Evolutionary conservation across 2,797 vertebrate genomes (phyloP), one percentile per base, ranked within the genome.

Genomic region (Moxostoma hubbsi): DNA sequence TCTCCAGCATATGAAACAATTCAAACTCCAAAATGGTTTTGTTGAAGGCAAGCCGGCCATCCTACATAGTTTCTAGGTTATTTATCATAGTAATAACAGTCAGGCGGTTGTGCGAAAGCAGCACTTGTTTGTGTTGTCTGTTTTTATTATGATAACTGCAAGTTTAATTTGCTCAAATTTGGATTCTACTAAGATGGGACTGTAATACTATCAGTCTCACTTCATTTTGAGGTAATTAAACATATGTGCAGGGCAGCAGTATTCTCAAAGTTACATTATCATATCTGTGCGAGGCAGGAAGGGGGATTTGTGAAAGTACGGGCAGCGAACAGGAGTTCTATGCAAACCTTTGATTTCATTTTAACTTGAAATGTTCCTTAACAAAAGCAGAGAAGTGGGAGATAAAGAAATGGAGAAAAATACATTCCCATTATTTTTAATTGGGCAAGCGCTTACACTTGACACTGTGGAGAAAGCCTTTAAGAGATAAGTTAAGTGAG

Each of bases 181-280:
- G 75, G 81, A 84, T 77, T 77, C 83, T 89, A 89, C 88, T 89
- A 69, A 87, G 85, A 78, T 83, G 73, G 11, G 81, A 85, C 81
- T 84, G 82, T 89, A 92, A 91, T 90, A 84, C 85, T 89, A 90
- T 91, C 89, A 89, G 93, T 94, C 92, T 92, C 88, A 92, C 89
- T 88, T 77, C 91, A 93, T 93, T 93, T 79, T 84, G 77, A 94
- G 90, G 88, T 91, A 94, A 94, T 94, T 95, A 95, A 93, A 93
- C 84, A 83, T 91, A 90, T 84, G 85, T 83, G 77, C 77, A 71
- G 78, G 84, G 81, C 87, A 84, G 84, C 88, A 86, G 72, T 81
- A 83, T 87, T 93, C 89, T 88, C 81, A 85, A 90, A 91, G 90
- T 90, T 79, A 85, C 87, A 88, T 85, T 89, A 88, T 92, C 91